phyloP scores from a whole-genome alignment of 2,113 vertebrate species.

The Megaleporinus macrocephalus region DNA sequence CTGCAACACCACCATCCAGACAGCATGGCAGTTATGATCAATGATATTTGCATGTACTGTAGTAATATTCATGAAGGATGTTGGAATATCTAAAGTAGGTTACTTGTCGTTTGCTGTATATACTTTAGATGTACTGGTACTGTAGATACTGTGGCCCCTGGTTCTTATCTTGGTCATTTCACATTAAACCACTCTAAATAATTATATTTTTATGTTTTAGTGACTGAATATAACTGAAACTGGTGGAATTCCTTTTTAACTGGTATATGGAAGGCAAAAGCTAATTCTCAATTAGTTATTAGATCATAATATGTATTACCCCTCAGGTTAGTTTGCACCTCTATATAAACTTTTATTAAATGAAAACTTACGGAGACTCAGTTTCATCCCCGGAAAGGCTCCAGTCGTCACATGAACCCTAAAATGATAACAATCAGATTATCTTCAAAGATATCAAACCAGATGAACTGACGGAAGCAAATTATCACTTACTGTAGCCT shows the following conservation, averaged over 20 bases:
- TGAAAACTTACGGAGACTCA: slow-evolving; percentile 72
- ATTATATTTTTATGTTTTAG: too few relatives aligned
- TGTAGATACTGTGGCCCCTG: background rate
- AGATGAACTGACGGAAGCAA: background rate
- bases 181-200: too few relatives aligned
- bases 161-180: too few relatives aligned
- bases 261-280: background rate
- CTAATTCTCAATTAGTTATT: background rate
- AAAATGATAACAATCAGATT: background rate
- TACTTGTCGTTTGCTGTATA: too few relatives aligned
- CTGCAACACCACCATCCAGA: slow-evolving; percentile 73
- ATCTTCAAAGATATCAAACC: background rate
- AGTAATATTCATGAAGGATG: background rate
- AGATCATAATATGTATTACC: background rate
- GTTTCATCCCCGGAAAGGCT: slow-evolving; percentile 75
- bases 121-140: too few relatives aligned
- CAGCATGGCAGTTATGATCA: background rate
- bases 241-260: too few relatives aligned
- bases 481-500: background rate
- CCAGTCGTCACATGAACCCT: slow-evolving; percentile 77
- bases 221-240: too few relatives aligned
- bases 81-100: background rate
- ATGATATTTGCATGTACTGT: background rate
- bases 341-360: background rate
- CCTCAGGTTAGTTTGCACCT: background rate